Evolutionary conservation across 2,888 invertebrate species (phyloP).

Genomic region (Drosophila kambysellisi): DNA sequence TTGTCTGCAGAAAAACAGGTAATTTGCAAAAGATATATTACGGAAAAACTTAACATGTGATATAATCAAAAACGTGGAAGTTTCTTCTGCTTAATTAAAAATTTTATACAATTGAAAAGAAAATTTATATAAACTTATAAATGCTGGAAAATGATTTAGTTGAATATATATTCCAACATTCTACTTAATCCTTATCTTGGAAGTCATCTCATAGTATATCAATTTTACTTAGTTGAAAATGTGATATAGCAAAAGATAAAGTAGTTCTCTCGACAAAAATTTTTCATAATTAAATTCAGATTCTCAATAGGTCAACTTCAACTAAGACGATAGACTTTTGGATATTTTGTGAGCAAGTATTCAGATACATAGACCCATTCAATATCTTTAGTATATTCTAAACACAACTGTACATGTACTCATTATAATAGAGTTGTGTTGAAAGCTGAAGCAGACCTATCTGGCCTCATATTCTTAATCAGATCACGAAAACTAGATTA

Average conservation of each 20-base stretch:
- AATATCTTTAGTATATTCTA: not conserved
- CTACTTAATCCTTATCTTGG: not conserved
- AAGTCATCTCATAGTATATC: not conserved
- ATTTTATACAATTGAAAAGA: not conserved
- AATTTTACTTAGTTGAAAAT: not conserved
- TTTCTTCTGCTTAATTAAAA: not conserved
- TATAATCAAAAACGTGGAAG: not conserved
- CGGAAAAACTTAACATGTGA: not conserved
- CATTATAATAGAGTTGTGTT: not conserved
- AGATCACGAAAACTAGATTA: not conserved
- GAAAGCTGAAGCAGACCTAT: not conserved
- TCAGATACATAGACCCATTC: not conserved
- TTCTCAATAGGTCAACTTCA: not conserved
- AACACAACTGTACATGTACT: not conserved
- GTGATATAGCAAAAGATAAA: not conserved
- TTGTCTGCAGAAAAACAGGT: conserved; percentile 32
- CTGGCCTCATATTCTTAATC: not conserved
- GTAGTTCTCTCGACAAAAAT: not conserved
- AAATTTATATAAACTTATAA: too few relatives aligned
- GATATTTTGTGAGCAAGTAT: not conserved
- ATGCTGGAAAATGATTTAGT: too few relatives aligned
- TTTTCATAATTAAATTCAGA: not conserved
- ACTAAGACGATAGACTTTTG: not conserved
- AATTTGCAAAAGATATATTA: conserved; percentile 23
- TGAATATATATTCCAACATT: not conserved